Base-by-base conservation (phyloP, 1,140 invertebrate genomes). In the Asbolus verrucosus region DNA sequence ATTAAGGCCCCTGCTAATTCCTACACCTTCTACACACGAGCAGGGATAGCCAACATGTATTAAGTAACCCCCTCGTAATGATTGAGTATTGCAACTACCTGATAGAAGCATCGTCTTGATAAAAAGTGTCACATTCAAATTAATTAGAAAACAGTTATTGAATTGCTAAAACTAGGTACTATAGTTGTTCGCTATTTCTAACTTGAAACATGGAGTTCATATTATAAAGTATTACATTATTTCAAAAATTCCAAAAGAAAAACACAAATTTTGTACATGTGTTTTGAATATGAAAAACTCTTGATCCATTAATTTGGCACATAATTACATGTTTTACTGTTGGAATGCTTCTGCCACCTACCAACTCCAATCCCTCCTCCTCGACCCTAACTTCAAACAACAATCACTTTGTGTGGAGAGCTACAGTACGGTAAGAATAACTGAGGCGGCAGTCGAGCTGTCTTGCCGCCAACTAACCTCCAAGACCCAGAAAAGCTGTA, bases 1-100 rank as follows among this genome's bases (percentile, higher is more conserved):
- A 76, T 76, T 77, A 76, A 76, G 75, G 76, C 76, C 75, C 73
- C 75, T 74, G 71, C 76, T 77, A 77, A 75, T 65, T 69, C 68
- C 74, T 74, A 73, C 71, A 72, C 69, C 59, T 67, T 70, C 69
- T 41, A 38, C 30, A 27, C 24, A 65, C 41, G 65, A 70, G 46
- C 43, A 50, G 61, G 67, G 65, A 62, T 33, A 66, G 66, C 59
- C 65, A 65, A 72, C 65, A 68, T 33, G 43, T 50, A 70, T 61
- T 67, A 67, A 66, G 30, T 67, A 46, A 65, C 59, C 61, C 62
- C 27, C 36, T 67, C 71, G 50, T 67, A 71, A 50, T 66, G 68
- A 39, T 73, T 73, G 71, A 65, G 46, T 66, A 66, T 73, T 63
- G 43, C 61, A 65, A 69, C 24, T 71, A 60, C 61, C 38, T 43